phyloP scores from a whole-genome alignment of 2,888 invertebrate genomes.

The Cacoxenus indagator region DNA sequence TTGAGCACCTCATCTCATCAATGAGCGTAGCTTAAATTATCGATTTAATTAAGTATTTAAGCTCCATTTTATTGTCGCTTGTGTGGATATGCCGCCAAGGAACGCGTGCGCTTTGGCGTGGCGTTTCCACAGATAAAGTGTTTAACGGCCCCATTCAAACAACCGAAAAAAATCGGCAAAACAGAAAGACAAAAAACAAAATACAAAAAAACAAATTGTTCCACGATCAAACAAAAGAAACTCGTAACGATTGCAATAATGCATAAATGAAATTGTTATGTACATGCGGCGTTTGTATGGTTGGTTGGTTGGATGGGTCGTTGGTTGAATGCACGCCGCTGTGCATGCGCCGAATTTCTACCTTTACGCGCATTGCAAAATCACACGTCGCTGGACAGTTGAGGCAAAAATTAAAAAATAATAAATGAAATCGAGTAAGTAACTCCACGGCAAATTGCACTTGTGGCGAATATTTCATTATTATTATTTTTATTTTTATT shows the following conservation, averaged over 20 bases:
- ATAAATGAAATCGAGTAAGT: conserved; percentile 19
- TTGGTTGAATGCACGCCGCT: neutral
- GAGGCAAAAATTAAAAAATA: neutral
- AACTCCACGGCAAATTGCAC: conserved; percentile 9
- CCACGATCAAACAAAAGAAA: neutral
- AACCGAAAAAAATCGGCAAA: neutral
- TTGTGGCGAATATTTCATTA: no score
- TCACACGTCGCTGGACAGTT: neutral
- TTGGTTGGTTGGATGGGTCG: neutral
- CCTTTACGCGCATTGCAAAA: neutral
- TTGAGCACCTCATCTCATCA: neutral
- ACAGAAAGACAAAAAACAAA: neutral
- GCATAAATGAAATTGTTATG: conserved; percentile 14
- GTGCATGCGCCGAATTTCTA: neutral
- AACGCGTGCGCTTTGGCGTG: neutral
- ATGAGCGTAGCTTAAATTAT: neutral
- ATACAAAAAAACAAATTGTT: neutral
- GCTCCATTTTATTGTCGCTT: neutral
- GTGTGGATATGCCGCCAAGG: neutral
- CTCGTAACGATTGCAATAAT: conserved; percentile 15
- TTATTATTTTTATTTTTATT: neutral
- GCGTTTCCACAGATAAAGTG: neutral
- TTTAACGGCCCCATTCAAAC: conserved; percentile 10
- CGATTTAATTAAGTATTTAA: conserved; percentile 15
- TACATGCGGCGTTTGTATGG: neutral